These are phyloP conservation scores for Eutrigla gurnardus DNA, from an alignment of 2,797 vertebrate species.

Conservation along the genomic window DNA sequence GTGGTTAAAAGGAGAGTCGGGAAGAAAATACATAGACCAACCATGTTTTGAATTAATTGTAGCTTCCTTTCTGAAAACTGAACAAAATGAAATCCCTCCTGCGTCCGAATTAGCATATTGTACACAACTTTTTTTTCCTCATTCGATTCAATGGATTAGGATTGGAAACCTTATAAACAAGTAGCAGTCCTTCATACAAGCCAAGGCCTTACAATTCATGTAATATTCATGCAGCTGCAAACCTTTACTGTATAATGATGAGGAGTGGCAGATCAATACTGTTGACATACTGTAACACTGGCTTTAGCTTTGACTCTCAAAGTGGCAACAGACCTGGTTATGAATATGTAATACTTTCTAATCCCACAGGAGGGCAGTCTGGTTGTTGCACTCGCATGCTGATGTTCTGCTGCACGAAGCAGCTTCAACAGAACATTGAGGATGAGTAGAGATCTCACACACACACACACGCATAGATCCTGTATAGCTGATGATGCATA, in stretches of 20 bases:
- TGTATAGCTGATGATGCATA: slow-evolving; percentile 57
- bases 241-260: background rate
- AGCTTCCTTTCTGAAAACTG: background rate
- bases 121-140: background rate
- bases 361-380: slow-evolving; percentile 74
- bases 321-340: slow-evolving; percentile 4
- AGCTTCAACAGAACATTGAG: slow-evolving; percentile 44
- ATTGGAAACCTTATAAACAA: background rate
- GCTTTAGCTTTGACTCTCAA: slow-evolving; percentile 39
- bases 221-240: background rate
- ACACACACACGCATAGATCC: slow-evolving; percentile 12
- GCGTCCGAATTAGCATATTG: background rate
- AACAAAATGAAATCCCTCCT: background rate
- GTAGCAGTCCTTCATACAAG: background rate
- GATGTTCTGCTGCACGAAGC: slow-evolving; percentile 6
- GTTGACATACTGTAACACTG: background rate
- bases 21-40: background rate
- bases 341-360: slow-evolving; percentile 20
- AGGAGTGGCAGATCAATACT: slow-evolving; percentile 9
- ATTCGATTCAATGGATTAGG: background rate
- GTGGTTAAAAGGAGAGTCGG: background rate
- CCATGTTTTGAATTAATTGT: background rate
- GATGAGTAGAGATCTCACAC: slow-evolving; percentile 35
- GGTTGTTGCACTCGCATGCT: slow-evolving; percentile 41
- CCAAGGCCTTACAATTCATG: background rate